phyloP scores from a whole-genome alignment of 1,140 invertebrate genomes.

The Camponotus floridanus region DNA sequence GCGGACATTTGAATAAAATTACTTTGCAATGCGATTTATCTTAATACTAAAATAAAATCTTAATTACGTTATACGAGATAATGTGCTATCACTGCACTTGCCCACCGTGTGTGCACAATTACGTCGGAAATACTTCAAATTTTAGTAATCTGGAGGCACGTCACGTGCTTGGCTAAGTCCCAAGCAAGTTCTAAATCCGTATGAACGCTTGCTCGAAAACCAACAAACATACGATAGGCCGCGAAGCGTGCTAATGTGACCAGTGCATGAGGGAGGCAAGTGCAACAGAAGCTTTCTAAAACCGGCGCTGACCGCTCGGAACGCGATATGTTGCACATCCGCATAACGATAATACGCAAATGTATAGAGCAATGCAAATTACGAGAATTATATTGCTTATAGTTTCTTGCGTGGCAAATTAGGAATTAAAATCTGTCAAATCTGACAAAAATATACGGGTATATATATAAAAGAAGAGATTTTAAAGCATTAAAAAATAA shows the following conservation, averaged over 20 bases:
- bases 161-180: conserved; percentile 61
- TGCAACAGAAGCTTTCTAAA: conserved; percentile 56
- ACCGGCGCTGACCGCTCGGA: conserved; percentile 25
- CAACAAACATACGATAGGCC: conserved; percentile 57
- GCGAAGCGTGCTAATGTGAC: conserved; percentile 22
- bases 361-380: background rate
- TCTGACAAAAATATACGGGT: background rate
- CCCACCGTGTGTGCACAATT: conserved; percentile 27
- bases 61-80: conserved; percentile 13
- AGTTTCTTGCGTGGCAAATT: background rate
- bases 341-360: conserved; percentile 25
- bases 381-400: background rate
- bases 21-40: background rate
- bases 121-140: conserved; percentile 55
- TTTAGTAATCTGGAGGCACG: conserved; percentile 47
- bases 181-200: conserved; percentile 61
- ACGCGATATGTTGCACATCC: conserved; percentile 49
- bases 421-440: background rate
- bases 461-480: background rate
- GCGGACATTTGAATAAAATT: background rate
- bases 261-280: conserved; percentile 1
- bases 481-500: too few relatives aligned
- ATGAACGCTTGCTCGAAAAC: conserved; percentile 43
- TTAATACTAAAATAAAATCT: background rate
- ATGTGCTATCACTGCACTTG: background rate